Conservation (phyloP, 2,113 vertebrate species). For the Nyctereutes procyonoides region DNA sequence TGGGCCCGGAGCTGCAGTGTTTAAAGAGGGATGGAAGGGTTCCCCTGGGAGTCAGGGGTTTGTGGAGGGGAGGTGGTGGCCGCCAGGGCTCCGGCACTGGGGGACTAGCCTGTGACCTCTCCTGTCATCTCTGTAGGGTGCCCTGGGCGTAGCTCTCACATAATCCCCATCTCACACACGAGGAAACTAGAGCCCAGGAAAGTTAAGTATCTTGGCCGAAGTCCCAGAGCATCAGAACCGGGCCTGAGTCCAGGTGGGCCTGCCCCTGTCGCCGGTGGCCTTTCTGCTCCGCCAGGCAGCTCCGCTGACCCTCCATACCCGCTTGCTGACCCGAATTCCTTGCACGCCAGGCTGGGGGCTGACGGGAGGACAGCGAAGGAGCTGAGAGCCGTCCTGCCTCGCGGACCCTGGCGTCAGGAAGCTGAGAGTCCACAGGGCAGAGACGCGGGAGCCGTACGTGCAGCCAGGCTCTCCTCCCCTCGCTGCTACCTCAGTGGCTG, state of each 20-base stretch:
- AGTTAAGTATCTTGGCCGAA: not conserved
- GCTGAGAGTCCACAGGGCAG: not conserved
- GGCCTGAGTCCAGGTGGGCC: not conserved
- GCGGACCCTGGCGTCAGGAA: not conserved
- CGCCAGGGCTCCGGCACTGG: not conserved
- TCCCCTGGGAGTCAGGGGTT: not conserved
- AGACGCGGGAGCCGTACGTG: not conserved
- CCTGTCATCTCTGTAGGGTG: not conserved
- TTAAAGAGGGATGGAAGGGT: not conserved
- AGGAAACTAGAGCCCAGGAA: not conserved
- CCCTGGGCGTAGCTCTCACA: not conserved
- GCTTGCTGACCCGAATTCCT: not conserved
- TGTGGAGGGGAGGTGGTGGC: not conserved
- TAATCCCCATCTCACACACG: not conserved
- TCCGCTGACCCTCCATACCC: not conserved
- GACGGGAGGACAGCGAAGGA: not conserved
- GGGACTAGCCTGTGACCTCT: not conserved
- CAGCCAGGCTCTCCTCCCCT: not conserved
- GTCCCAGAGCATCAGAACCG: not conserved
- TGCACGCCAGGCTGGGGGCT: accelerated
- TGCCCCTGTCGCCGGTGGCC: not conserved
- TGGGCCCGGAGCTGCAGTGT: not conserved
- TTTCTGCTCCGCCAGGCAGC: not conserved
- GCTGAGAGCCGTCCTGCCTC: not conserved
- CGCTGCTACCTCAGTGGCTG: accelerated